These are phyloP conservation scores for Mermis nigrescens DNA, from an alignment of 2,888 invertebrate species.

Conservation along the genomic window DNA sequence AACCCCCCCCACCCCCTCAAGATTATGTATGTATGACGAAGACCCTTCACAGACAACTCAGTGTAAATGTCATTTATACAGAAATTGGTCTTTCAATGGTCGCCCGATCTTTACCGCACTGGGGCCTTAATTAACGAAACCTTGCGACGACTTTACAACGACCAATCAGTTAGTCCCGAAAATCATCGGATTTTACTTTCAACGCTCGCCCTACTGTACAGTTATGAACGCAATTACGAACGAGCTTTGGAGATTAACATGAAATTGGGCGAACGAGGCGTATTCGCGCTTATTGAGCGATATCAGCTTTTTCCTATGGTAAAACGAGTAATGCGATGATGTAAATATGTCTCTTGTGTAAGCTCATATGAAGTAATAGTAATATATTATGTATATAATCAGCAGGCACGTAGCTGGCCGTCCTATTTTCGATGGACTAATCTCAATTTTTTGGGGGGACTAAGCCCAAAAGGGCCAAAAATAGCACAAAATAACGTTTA, in stretches of 20 bases:
- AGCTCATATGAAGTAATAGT: too few relatives aligned
- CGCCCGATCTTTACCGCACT: conserved; percentile 11
- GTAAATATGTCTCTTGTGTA: too few relatives aligned
- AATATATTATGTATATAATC: too few relatives aligned
- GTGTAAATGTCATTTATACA: neutral
- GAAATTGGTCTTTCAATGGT: conserved; percentile 7
- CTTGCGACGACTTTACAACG: neutral
- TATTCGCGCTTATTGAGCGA: conserved; percentile 27
- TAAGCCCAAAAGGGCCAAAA: too few relatives aligned
- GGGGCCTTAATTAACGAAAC: conserved; percentile 11
- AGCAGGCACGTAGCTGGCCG: too few relatives aligned
- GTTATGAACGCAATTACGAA: conserved; percentile 25
- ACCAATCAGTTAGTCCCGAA: conserved; percentile 12
- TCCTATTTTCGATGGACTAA: too few relatives aligned
- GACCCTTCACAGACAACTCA: too few relatives aligned
- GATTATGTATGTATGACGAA: too few relatives aligned
- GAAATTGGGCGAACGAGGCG: conserved; percentile 13
- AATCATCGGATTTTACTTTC: conserved; percentile 12
- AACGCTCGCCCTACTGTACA: conserved; percentile 24
- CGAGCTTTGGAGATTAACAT: conserved; percentile 10
- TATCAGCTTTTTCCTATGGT: conserved; percentile 24
- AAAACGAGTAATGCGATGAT: too few relatives aligned
- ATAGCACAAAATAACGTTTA: too few relatives aligned
- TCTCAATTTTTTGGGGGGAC: too few relatives aligned
- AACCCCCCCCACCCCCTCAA: too few relatives aligned